These are phyloP conservation scores for Macaca mulatta DNA, from an alignment of 2,113 vertebrate species.

Conservation along the genomic window DNA sequence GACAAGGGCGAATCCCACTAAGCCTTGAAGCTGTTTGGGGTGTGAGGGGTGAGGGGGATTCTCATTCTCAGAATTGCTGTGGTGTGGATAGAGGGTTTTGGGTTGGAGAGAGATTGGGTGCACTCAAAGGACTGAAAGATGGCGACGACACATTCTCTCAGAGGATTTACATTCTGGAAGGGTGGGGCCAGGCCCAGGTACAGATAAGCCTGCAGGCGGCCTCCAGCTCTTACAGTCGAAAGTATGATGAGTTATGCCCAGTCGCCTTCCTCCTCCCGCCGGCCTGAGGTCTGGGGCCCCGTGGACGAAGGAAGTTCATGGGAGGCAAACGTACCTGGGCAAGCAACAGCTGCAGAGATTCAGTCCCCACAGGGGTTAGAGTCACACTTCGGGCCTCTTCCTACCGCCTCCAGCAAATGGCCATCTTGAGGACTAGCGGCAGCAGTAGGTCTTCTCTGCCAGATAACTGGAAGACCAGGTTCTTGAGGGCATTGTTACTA, in stretches of 20 bases:
- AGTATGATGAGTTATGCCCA: background rate
- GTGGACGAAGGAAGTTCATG: background rate
- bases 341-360: background rate
- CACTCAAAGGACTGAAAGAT: background rate
- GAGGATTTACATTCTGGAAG: background rate
- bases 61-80: background rate
- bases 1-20: accelerated
- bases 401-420: background rate
- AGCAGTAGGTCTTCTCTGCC: background rate
- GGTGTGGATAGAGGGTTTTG: background rate
- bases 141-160: background rate
- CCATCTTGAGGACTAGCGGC: background rate
- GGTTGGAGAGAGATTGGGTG: background rate
- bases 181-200: background rate
- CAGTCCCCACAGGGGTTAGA: background rate
- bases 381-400: no score
- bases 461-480: background rate
- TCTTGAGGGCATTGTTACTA: background rate
- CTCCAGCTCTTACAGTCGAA: background rate
- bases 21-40: no score
- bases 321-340: background rate
- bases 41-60: no score
- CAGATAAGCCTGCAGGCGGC: background rate
- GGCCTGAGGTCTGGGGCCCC: background rate
- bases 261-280: background rate